These are phyloP conservation scores for Psittacula cyanocephala DNA, from an alignment of 2,113 vertebrate species.

Conservation along the genomic window DNA sequence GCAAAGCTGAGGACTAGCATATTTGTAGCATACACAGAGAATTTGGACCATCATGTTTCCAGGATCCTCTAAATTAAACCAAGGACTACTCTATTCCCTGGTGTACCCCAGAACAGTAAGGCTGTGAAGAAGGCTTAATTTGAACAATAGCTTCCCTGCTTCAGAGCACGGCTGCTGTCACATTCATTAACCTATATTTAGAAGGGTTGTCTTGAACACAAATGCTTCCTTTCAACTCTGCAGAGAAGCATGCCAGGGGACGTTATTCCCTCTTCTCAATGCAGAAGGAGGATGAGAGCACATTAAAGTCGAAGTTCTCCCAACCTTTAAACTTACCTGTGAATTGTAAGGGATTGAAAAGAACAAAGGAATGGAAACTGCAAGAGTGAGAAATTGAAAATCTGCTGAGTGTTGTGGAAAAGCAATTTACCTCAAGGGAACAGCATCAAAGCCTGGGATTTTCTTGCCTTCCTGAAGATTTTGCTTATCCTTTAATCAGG, in stretches of 20 bases:
- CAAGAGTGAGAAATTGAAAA: constrained; percentile 20
- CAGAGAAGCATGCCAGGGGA: not conserved
- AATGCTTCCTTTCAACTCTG: not conserved
- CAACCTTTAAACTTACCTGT: not conserved
- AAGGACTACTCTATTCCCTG: not conserved
- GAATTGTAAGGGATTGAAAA: not conserved
- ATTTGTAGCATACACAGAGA: not conserved
- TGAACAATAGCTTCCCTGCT: not conserved
- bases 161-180: not conserved
- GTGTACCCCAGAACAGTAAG: not conserved
- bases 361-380: not conserved
- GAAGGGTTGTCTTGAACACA: not conserved
- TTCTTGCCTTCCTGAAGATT: not conserved
- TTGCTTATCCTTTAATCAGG: not conserved
- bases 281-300: not conserved
- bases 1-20: not conserved
- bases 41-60: not conserved
- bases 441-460: not conserved
- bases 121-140: not conserved
- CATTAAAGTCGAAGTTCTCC: not conserved
- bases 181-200: not conserved
- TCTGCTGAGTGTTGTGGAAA: not conserved
- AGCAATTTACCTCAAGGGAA: not conserved
- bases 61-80: not conserved
- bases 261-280: not conserved